A percentile compares a stretch with the other conserved stretches of the same genome.
Evolutionary conservation across 1,140 invertebrate species (phyloP).

Genomic region (Homalodisca vitripennis): DNA sequence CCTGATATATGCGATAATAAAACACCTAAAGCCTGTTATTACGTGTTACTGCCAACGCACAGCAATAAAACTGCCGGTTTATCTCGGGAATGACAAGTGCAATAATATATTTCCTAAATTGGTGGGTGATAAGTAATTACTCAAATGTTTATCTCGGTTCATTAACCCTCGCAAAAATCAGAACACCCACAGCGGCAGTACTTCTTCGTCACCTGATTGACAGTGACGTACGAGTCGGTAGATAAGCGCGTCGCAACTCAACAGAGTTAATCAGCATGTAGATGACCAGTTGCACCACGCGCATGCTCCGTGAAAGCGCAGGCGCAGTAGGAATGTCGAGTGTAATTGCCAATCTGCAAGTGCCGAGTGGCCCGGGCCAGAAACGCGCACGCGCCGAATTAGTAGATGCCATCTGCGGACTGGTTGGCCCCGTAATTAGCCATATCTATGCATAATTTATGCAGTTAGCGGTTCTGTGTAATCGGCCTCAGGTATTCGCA

Average conservation of each 20-base stretch:
- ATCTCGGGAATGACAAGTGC: no score
- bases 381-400: not conserved
- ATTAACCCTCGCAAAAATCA: no score
- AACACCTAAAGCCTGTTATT: no score
- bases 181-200: not conserved
- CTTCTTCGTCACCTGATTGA: not conserved
- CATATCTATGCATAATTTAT: constrained; percentile 14
- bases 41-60: no score
- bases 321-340: no score
- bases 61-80: no score
- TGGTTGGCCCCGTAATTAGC: constrained; percentile 1
- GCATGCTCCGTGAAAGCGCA: not conserved
- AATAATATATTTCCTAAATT: no score
- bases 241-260: no score
- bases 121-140: no score
- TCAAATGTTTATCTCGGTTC: no score
- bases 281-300: constrained; percentile 1
- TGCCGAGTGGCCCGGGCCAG: not conserved
- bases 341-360: not conserved
- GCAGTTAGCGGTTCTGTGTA: constrained; percentile 13
- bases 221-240: not conserved
- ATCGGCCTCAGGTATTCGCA: constrained; percentile 4
- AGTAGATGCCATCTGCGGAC: not conserved
- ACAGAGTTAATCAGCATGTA: not conserved
- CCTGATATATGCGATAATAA: no score